Base-by-base conservation (phyloP, 2,888 invertebrate genomes). In the Dynastes hyllus region DNA sequence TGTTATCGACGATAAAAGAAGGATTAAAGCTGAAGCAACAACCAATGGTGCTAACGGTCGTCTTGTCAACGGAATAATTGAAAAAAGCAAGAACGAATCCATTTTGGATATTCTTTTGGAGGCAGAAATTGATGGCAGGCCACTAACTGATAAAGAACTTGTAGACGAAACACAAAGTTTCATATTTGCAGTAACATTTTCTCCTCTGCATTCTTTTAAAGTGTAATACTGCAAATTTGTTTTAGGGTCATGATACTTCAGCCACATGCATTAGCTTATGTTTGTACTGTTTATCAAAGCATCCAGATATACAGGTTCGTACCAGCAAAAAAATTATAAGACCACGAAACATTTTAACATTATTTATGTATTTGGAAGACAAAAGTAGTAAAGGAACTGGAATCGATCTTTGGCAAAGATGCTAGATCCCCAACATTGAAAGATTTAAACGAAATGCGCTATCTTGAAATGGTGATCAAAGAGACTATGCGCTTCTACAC, bases 381-480 rank as follows among this genome's bases (percentile, higher is more conserved):
- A 40, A 87, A 86, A 83, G 82, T 88, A 11, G 80, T 85, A n/a
- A 83, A 86, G 61, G 90, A 90, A 84, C 78, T 88, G 5, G 79
- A 84, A 9, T 67, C 82, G 13, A 83, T 88, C 50, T 88, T 89
- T 63, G 86, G 83, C 2, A 80, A 85, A 61, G 83, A 85, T 76
- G 78, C 79, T 65, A 78, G 81, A 80, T 3, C 61, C 5, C 82
- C 83, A 2, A 86, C 86, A 0, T 76, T 83, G 67, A 83, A 86
- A 78, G 91, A 91, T 76, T 81, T 91, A 6, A 86, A 88, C 71
- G 87, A 90, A 81, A 91, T 91, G 91, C 90, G 90, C 83, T 91
- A 91, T 83, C 87, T 91, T 81, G 91, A 91, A 71, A 81, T 88
- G 50, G 90, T 91, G 0, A 90, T 91, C 58, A 91, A 90, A 81